Conservation (phyloP, 1,140 invertebrate genomes). For the Hermetia illucens region DNA sequence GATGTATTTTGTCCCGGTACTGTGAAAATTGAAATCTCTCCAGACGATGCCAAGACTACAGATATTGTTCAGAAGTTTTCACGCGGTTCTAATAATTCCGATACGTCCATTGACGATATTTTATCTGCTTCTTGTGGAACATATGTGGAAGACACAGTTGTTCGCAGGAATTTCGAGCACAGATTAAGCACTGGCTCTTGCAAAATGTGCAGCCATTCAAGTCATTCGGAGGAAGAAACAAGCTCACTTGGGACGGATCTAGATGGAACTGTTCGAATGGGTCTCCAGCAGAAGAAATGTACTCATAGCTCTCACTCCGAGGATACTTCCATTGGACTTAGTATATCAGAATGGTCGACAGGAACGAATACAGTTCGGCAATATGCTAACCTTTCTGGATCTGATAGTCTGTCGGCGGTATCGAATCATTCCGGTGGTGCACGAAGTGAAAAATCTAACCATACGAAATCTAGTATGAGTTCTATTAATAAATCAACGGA, state of each 20-base stretch:
- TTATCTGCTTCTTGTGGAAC: conserved; percentile 33
- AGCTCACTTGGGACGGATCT: conserved; percentile 53
- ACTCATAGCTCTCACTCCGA: conserved; percentile 65
- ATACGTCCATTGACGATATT: conserved; percentile 43
- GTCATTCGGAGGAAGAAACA: conserved; percentile 51
- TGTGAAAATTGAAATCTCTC: conserved; percentile 36
- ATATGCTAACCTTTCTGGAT: conserved; percentile 53
- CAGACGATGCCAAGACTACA: conserved; percentile 28
- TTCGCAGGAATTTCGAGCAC: conserved; percentile 22
- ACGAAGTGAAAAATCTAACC: conserved; percentile 47
- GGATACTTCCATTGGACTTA: conserved; percentile 68
- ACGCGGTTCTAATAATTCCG: conserved; percentile 45
- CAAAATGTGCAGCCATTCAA: conserved; percentile 43
- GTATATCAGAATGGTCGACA: conserved; percentile 72
- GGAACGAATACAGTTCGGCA: conserved; percentile 64
- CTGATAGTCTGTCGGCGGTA: conserved; percentile 41
- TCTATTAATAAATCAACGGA: conserved; percentile 30
- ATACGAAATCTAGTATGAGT: conserved; percentile 35
- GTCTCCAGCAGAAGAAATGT: conserved; percentile 57
- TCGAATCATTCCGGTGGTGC: conserved; percentile 35
- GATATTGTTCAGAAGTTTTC: conserved; percentile 37
- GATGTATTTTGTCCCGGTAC: conserved; percentile 46
- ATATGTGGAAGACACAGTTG: conserved; percentile 27
- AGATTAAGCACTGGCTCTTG: conserved; percentile 33
- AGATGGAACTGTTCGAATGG: conserved; percentile 63